phyloP scores from a whole-genome alignment of 2,113 vertebrate genomes.

The Lates calcarifer region DNA sequence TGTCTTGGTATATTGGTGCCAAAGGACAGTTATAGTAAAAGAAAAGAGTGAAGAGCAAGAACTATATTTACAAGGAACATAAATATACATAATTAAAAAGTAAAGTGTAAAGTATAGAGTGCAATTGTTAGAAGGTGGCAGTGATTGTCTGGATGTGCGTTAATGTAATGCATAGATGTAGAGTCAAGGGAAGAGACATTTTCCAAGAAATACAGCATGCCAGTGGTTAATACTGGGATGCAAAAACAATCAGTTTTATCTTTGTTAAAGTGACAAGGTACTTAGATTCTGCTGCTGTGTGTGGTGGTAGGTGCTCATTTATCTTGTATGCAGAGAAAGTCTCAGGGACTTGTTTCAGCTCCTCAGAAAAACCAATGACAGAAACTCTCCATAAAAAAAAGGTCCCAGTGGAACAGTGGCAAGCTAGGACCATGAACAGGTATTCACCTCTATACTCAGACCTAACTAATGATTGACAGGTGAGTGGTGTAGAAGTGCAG shows the following conservation, averaged over 20 bases:
- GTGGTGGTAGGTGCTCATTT: neutral
- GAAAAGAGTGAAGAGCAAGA: too few relatives aligned
- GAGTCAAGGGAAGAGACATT: neutral
- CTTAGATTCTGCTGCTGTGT: neutral
- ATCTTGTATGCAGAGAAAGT: neutral
- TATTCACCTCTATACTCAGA: neutral
- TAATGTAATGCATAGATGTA: too few relatives aligned
- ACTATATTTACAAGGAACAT: too few relatives aligned
- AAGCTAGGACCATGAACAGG: neutral
- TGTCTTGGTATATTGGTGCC: too few relatives aligned
- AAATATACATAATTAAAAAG: too few relatives aligned
- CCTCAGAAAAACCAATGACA: neutral
- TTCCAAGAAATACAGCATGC: neutral
- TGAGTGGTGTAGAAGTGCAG: accelerated
- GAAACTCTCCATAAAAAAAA: neutral
- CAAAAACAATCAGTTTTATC: neutral
- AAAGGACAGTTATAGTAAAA: too few relatives aligned
- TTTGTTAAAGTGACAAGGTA: neutral
- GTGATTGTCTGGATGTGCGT: too few relatives aligned
- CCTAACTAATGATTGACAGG: neutral
- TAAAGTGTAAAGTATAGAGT: too few relatives aligned
- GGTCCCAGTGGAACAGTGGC: neutral
- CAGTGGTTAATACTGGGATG: neutral
- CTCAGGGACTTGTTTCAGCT: neutral
- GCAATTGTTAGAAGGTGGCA: too few relatives aligned